Evolutionary conservation across 2,797 vertebrate species (phyloP).

Genomic region (Bucorvus abyssinicus): DNA sequence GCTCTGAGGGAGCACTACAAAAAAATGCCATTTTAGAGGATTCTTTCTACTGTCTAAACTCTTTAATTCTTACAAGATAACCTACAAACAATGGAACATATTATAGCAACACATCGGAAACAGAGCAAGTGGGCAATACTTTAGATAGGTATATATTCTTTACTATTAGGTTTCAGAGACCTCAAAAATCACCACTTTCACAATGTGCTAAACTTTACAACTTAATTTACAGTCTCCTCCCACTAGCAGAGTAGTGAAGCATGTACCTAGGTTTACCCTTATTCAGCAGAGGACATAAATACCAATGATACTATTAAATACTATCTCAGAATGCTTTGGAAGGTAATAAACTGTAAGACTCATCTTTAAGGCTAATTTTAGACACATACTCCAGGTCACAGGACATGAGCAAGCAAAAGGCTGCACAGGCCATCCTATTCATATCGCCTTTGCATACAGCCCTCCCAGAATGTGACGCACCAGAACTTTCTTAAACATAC

Average conservation of each 20-base stretch:
- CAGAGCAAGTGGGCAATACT: background rate
- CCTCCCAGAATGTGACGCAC: background rate
- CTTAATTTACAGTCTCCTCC: background rate
- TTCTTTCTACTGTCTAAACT: background rate
- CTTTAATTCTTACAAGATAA: background rate
- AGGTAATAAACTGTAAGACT: slow-evolving; percentile 14
- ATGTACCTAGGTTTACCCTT: background rate
- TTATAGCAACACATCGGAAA: background rate
- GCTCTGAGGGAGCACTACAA: background rate
- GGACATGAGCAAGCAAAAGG: background rate
- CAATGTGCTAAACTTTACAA: background rate
- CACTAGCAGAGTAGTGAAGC: background rate
- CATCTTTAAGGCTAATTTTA: slow-evolving; percentile 9
- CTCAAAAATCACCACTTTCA: background rate
- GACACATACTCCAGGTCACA: background rate
- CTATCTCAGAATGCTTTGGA: background rate
- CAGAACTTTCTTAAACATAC: background rate
- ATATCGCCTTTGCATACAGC: background rate
- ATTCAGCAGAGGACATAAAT: background rate
- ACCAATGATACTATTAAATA: background rate
- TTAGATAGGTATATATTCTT: background rate
- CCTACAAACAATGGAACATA: background rate
- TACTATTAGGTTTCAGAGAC: background rate
- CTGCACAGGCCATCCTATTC: background rate
- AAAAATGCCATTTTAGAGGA: background rate